Evolutionary conservation across 2,113 vertebrate genomes (phyloP), one percentile per base, ranked within the genome.

Genomic region (Agapornis roseicollis): DNA sequence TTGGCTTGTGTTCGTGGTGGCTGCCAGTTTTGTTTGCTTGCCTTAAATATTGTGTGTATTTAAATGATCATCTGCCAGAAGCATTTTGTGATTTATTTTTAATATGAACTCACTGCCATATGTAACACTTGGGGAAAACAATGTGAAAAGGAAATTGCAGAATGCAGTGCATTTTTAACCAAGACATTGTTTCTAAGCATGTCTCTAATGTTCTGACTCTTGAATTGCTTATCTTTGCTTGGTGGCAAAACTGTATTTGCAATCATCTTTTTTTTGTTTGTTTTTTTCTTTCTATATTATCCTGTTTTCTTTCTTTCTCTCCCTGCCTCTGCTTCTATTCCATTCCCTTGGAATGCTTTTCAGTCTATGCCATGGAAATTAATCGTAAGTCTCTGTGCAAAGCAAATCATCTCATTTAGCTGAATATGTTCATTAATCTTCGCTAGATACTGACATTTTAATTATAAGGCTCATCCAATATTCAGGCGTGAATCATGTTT

Each of bases 311-410:
- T 66, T 65, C 64, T 84, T 83, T 96, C 79, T 97, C n/a, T 73
- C 60, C 81, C 61, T 89, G 72, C 78, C 19, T 86, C 52, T 69
- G 81, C 76, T 61, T 50, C 80, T 83, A 1, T 89, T 88, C 60
- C 1, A n/a, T 96, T 97, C 77, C 96, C 88, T 96, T 94, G 80
- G 64, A 89, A 92, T 76, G 89, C 63, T 91, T 39, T 77, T 60
- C 95, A 99, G 99, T 99, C 97, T 99, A 99, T 95, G 99, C 99
- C 89, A 99, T 99, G 99, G 99, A 99, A 98, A 99, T 99, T 82
- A 99, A 99, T 94, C 99, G 99, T 99, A 98, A 99, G 99, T 99
- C 97, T 85, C 52, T 50, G 17, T 50, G 69, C 64, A 74, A 29
- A 87, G 58, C 24, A 80, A 52, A 89, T 89, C 44, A 71, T 71